Base-by-base conservation (phyloP, 2,888 invertebrate species). In the Aromia moschata region DNA sequence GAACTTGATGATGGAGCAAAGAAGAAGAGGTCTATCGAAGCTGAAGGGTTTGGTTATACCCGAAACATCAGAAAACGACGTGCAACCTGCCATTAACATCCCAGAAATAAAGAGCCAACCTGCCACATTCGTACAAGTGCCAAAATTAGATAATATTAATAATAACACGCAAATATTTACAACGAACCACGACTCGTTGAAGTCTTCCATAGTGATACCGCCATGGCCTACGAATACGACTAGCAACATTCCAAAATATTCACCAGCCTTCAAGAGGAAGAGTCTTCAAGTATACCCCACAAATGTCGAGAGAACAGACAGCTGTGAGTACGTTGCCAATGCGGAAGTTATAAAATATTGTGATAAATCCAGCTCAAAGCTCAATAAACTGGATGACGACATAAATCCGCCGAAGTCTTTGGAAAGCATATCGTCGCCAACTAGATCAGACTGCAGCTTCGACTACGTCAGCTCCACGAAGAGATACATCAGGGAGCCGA, bases 11-110 rank as follows among this genome's bases (percentile, higher is more conserved):
- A 86, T 92, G 69, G 94, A 94, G 79, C 92, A 93, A 77, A 85
- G 94, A 55, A 87, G 90, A 67, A 90, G 89, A 74, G 90, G 91
- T 14, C 87, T 93, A 80, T 92, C 93, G 1, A 94, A 94, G 79
- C 80, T 95, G 58, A 86, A 93, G 73, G 94, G 94, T n/a, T 82
- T 95, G 70, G 91, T 93, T 25, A 95, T 95, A 75, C 94, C 94
- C 2, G 94, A 94, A 72, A 84, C 85, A 10, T 79, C 84, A 16
- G 82, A 86, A 65, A 67, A 52, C 37, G 70, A 71, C 41, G 30
- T 60, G 17, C 77, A 81, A 1, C 82, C 89, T 47, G 89, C 91
- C 79, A 83, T 90, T 44, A 92, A 92, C 80, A 82, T 94, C 72
- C 93, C 94, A 1, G 92, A 91, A 83, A 94, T 94, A 52, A 91